phyloP scores from a whole-genome alignment of 1,140 invertebrate genomes.

The Hestina assimilis region DNA sequence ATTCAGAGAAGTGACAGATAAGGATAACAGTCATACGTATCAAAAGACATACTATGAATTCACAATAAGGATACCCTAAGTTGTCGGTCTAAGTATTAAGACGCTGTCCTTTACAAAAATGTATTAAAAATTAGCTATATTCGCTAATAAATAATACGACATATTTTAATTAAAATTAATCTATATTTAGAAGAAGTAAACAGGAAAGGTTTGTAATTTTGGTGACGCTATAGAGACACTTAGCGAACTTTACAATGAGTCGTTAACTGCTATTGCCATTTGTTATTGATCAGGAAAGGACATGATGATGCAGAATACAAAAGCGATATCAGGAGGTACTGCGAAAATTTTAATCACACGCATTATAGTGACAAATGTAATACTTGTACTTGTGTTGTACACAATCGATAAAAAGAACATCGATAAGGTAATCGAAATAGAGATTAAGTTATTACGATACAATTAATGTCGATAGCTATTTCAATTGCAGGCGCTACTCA shows the following conservation, averaged over 20 bases:
- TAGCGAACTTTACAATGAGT: conserved; percentile 67
- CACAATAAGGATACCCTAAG: conserved; percentile 54
- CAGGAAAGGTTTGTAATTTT: conserved; percentile 25
- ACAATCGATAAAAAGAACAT: not conserved
- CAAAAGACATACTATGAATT: conserved; percentile 58
- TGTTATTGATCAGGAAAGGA: conserved; percentile 48
- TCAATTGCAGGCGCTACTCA: not conserved
- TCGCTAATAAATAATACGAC: no score
- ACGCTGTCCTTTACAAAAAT: not conserved
- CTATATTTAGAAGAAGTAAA: conserved; percentile 22
- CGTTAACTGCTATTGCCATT: conserved; percentile 63
- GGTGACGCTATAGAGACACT: conserved; percentile 36
- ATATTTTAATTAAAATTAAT: not conserved
- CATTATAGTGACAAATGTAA: not conserved
- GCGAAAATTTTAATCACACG: conserved; percentile 18
- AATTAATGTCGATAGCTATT: not conserved
- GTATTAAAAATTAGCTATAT: no score
- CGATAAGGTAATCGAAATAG: not conserved
- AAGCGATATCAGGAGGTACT: conserved; percentile 7
- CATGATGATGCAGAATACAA: conserved; percentile 36
- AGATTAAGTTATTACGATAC: not conserved
- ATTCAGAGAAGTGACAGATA: conserved; percentile 61
- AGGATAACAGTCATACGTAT: conserved; percentile 61
- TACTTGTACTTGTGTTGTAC: no score
- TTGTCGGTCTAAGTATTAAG: no score